Conservation (phyloP, 2,888 invertebrate species). For the Dinocampus coccinellae region DNA sequence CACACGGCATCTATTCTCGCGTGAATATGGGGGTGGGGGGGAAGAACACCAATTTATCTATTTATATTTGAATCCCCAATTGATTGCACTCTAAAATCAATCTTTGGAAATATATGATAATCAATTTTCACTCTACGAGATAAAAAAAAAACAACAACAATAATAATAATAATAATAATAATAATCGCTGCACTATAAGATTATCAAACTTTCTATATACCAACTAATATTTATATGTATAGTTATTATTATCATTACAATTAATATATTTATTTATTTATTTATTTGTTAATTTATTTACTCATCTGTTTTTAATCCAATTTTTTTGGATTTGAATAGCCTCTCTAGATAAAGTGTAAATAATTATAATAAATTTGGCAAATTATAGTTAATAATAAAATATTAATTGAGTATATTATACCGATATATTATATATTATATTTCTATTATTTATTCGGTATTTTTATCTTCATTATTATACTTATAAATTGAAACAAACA, state of each 20-base stretch:
- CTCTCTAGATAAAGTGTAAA: neutral
- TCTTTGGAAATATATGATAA: neutral
- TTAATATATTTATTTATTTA: too few species aligned
- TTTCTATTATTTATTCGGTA: neutral
- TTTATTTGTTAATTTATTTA: neutral
- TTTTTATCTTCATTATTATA: conserved; percentile 13
- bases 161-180: too few species aligned
- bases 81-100: neutral
- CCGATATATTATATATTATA: neutral
- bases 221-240: neutral
- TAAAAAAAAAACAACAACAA: too few species aligned
- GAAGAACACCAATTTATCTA: neutral
- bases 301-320: neutral
- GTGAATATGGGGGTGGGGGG: neutral
- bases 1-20: too few species aligned
- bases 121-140: neutral
- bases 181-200: neutral
- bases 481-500: conserved; percentile 32
- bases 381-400: neutral
- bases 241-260: too few species aligned
- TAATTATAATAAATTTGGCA: conserved; percentile 19
- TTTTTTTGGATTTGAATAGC: neutral
- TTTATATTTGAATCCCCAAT: neutral
- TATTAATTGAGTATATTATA: conserved; percentile 8
- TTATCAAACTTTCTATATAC: neutral